These are phyloP conservation scores for Blomia tropicalis DNA, from an alignment of 2,888 invertebrate species.

Conservation along the genomic window DNA sequence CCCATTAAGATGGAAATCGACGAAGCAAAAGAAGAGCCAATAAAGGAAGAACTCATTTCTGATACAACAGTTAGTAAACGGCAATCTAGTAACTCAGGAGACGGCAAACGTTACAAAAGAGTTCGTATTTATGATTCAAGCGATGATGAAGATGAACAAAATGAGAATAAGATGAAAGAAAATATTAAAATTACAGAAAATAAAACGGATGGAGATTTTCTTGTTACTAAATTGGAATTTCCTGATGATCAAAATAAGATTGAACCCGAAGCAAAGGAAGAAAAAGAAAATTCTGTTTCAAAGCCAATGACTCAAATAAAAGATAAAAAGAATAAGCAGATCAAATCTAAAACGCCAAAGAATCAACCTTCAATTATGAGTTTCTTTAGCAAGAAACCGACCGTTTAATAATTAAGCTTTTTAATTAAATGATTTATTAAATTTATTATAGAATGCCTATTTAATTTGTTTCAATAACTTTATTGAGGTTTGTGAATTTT, in stretches of 20 bases:
- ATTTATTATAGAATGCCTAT: neutral
- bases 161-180: neutral
- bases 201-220: neutral
- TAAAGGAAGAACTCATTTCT: neutral
- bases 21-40: neutral
- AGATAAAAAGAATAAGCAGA: neutral
- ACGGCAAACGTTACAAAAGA: neutral
- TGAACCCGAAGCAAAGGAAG: neutral
- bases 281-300: neutral
- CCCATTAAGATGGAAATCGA: neutral
- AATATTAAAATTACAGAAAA: neutral
- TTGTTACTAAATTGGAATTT: neutral
- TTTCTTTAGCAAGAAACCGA: neutral
- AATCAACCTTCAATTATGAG: neutral
- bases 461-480: slow-evolving; percentile 3
- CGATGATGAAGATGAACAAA: neutral
- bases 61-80: too few relatives aligned
- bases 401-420: neutral
- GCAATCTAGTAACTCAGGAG: too few relatives aligned
- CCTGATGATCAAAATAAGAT: neutral
- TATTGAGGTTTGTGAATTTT: neutral
- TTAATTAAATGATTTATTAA: neutral
- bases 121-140: neutral
- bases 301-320: neutral
- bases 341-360: neutral